phyloP scores from a whole-genome alignment of 2,888 invertebrate genomes.

The Amphipoea oculea region DNA sequence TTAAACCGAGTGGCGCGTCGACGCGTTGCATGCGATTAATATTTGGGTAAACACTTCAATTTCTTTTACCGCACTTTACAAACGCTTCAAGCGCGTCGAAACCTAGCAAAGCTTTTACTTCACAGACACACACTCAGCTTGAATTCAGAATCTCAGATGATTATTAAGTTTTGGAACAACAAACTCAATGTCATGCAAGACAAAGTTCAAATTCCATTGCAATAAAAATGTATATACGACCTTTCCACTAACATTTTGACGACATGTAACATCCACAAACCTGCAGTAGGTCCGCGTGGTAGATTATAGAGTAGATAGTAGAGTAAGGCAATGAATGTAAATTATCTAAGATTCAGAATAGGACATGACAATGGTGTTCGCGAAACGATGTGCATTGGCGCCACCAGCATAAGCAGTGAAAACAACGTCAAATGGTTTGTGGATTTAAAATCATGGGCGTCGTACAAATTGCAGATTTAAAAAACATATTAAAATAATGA shows the following conservation, averaged over 20 bases:
- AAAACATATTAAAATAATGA: not conserved
- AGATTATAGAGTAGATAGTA: not conserved
- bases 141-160: conserved; percentile 1
- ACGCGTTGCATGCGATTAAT: not conserved
- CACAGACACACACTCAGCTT: not conserved
- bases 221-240: not conserved
- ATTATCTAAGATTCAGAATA: not conserved
- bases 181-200: not conserved
- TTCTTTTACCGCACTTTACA: not conserved
- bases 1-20: not conserved
- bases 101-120: not conserved
- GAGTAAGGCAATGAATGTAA: not conserved
- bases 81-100: not conserved
- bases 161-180: not conserved
- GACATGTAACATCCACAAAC: not conserved
- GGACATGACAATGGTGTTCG: not conserved
- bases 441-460: not conserved
- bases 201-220: not conserved
- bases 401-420: conserved; percentile 6
- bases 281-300: not conserved
- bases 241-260: not conserved
- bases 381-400: not conserved
- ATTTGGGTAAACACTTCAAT: not conserved
- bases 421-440: not conserved
- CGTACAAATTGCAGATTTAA: conserved; percentile 7